A percentile compares a stretch with the other conserved stretches of the same genome.
These are phyloP conservation scores for Rattus norvegicus DNA, from an alignment of 2,113 vertebrate species.

Conservation along the genomic window GRCr8 NC_086036.1:63111001-63111500, in stretches of 20 bases:
- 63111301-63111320: no score
- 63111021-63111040: background rate
- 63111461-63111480: background rate
- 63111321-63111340: background rate
- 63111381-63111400: no score
- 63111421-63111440: no score
- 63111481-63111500: background rate
- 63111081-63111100: background rate
- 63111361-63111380: background rate
- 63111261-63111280: fast-evolving
- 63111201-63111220: background rate
- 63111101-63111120: background rate
- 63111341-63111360: background rate
- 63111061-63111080: background rate
- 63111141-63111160: background rate
- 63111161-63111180: background rate
- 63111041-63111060: background rate
- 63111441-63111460: no score
- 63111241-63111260: no score
- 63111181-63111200: background rate
- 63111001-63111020: background rate
- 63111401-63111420: background rate
- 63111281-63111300: background rate
- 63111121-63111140: background rate
- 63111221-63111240: background rate